Base-by-base conservation (phyloP, 1,140 invertebrate genomes). In the Amyelois transitella region DNA sequence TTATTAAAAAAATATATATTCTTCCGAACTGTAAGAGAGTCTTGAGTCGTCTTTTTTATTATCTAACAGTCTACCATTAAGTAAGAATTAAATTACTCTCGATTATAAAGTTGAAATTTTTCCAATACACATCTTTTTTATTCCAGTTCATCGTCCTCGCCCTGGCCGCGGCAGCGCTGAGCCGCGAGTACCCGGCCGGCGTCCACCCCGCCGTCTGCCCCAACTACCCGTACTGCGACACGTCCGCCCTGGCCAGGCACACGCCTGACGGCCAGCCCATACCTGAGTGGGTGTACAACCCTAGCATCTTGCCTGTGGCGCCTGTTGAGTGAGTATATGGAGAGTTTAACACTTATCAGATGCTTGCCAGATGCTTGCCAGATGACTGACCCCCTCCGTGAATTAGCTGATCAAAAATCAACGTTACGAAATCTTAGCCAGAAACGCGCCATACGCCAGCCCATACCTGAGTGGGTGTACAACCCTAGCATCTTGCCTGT, bases 201-300 rank as follows among this genome's bases (percentile, higher is more conserved):
- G 66, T 90, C 0, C 84, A 88, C 70, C 89, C 89, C 1, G 88
- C 89, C 4, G 74, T 89, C 7, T 90, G 90, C 75, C 90, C 90
- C 48, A 87, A 90, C 83, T 90, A 90, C 76, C 89, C 89, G 17
- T 87, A 77, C 79, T 90, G 89, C 43, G 86, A 88, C 62, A 75
- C 83, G 21, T 75, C 62, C 0, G 52, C 88, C 12, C 64, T 90
- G 24, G 78, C 83, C 6, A 65, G 83, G 5, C 68, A 84, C 75
- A 85, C 74, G 32, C 81, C 88, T 5, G 77, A 82, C 21, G 84
- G 81, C 24, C 76, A 81, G 60, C 89, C 89, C 60, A 84, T 84
- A 72, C 88, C 80, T 45, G 87, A 77, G 70, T 91, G 88, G 89
- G 86, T 72, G 45, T 86, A 68, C 81, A 81, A 72, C 86, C 88